These are phyloP conservation scores for Drosophila planitibia DNA, from an alignment of 2,888 invertebrate genomes.

Conservation along the genomic window DNA sequence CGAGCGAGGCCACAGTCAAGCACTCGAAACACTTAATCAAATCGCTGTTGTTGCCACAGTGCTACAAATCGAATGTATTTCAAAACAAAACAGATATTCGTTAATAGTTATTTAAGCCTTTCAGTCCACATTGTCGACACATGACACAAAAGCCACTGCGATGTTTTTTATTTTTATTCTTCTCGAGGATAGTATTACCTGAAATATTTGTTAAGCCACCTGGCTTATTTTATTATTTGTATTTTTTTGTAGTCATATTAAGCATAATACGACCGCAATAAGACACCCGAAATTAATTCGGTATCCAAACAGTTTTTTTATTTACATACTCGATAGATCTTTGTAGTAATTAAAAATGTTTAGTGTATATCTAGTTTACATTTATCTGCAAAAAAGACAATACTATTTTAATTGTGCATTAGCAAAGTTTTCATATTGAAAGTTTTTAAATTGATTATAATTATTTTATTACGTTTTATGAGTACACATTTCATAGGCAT, in stretches of 20 bases:
- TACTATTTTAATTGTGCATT: background rate
- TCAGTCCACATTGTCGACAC: background rate
- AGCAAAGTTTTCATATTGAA: background rate
- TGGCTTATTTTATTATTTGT: background rate
- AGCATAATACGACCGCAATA: background rate
- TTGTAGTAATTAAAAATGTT: no score
- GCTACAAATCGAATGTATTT: background rate
- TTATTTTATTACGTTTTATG: background rate
- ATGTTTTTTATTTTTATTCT: background rate
- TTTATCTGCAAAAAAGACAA: no score
- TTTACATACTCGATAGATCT: no score
- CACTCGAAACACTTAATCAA: constrained; percentile 68
- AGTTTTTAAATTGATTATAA: background rate
- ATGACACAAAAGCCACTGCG: background rate
- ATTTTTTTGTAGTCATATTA: background rate
- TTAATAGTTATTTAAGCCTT: background rate
- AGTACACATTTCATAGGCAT: background rate
- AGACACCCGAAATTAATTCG: background rate
- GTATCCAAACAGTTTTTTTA: background rate
- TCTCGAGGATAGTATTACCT: background rate
- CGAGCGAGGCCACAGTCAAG: constrained; percentile 53
- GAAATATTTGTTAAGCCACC: background rate
- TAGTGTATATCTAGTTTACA: no score
- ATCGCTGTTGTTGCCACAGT: constrained; percentile 54
- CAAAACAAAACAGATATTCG: background rate